A percentile compares a stretch with the other conserved stretches of the same genome.
Evolutionary conservation across 1,140 invertebrate species (phyloP).

Genomic region (Lineus longissimus): DNA sequence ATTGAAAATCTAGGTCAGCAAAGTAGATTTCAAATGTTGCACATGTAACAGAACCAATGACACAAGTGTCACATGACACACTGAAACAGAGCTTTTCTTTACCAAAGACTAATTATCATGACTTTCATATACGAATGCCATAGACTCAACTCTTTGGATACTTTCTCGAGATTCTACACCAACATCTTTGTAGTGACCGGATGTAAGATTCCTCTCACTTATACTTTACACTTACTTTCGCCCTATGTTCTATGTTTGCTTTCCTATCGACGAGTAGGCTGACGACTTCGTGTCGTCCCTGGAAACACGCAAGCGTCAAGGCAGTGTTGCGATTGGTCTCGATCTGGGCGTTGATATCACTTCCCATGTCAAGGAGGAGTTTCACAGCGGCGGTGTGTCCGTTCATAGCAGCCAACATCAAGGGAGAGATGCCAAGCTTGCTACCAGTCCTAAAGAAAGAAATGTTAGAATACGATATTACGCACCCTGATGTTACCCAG

Average conservation of each 20-base stretch:
- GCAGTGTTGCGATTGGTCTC: conserved; percentile 99
- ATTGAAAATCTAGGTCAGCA: too few relatives aligned
- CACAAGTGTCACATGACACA: too few relatives aligned
- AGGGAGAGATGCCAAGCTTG: conserved; percentile 95
- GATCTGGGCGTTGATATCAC: conserved; percentile 99
- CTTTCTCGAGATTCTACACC: too few relatives aligned
- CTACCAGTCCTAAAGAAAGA: conserved; percentile 76
- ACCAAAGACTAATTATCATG: too few relatives aligned
- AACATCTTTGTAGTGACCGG: too few relatives aligned
- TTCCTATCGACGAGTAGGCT: conserved; percentile 91
- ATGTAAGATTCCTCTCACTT: too few relatives aligned
- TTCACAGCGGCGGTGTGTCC: conserved; percentile 98
- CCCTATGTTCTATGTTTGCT: conserved; percentile 97
- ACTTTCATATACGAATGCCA: too few relatives aligned
- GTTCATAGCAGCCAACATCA: conserved; percentile 99
- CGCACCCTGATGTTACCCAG: neutral
- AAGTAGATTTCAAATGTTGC: too few relatives aligned
- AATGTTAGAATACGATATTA: neutral
- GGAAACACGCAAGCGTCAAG: conserved; percentile 96
- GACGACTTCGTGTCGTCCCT: conserved; percentile 97
- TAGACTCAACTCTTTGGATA: too few relatives aligned
- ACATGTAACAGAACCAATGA: too few relatives aligned
- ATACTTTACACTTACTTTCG: conserved; percentile 83
- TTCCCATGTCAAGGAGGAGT: conserved; percentile 92
- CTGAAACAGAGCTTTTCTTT: too few relatives aligned